These are phyloP conservation scores for Drosophila bifasciata DNA, from an alignment of 1,140 invertebrate species.

Conservation along the genomic window DNA sequence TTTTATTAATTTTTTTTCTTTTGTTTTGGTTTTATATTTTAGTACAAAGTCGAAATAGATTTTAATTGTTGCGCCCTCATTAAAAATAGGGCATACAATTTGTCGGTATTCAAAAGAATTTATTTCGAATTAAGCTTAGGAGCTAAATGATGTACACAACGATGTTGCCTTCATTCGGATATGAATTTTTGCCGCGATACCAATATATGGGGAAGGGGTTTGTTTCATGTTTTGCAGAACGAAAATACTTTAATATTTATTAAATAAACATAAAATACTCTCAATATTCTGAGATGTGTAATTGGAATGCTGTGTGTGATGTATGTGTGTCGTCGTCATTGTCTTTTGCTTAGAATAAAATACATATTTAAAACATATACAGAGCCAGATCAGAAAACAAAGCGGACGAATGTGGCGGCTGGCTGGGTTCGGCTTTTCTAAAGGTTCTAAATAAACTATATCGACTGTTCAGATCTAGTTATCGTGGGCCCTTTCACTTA, in stretches of 20 bases:
- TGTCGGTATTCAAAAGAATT: slow-evolving; percentile 58
- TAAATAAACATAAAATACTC: slow-evolving; percentile 78
- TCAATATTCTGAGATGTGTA: slow-evolving; percentile 22
- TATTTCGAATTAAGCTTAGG: slow-evolving; percentile 61
- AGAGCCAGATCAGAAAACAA: slow-evolving; percentile 47
- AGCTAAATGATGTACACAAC: slow-evolving; percentile 63
- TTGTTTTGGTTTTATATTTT: slow-evolving; percentile 45
- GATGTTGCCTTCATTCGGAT: slow-evolving; percentile 27
- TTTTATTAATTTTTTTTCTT: slow-evolving; percentile 53
- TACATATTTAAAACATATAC: slow-evolving; percentile 69
- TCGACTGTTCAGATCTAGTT: slow-evolving; percentile 25
- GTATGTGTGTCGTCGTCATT: slow-evolving; percentile 27
- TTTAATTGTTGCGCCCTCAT: slow-evolving; percentile 59
- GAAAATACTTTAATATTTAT: slow-evolving; percentile 78
- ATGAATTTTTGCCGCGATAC: slow-evolving; percentile 41
- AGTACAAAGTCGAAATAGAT: slow-evolving; percentile 67
- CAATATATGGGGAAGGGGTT: slow-evolving; percentile 20
- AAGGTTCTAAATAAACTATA: slow-evolving; percentile 47
- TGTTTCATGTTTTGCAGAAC: slow-evolving; percentile 24
- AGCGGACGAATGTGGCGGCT: slow-evolving; percentile 32
- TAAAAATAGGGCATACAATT: slow-evolving; percentile 54
- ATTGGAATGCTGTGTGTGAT: slow-evolving; percentile 46
- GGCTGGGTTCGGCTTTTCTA: slow-evolving; percentile 21
- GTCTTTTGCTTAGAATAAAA: slow-evolving; percentile 27
- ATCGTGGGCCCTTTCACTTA: slow-evolving; percentile 54